phyloP scores from a whole-genome alignment of 2,888 invertebrate species.

The Tipula helvola region DNA sequence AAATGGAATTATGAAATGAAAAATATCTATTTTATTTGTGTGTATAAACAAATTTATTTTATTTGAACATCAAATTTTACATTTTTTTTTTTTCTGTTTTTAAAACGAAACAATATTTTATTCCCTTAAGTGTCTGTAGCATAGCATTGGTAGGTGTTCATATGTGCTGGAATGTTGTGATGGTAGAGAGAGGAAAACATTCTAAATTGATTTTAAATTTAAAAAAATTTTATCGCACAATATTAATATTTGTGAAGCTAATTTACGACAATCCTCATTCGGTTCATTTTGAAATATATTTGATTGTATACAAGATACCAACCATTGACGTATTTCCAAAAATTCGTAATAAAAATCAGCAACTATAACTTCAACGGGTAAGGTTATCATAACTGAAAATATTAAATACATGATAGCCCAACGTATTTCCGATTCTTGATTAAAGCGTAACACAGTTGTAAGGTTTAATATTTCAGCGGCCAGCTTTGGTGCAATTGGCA shows the following conservation, averaged over 20 bases:
- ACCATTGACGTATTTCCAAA: conserved; percentile 53
- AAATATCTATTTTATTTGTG: background rate
- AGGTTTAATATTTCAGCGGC: conserved; percentile 57
- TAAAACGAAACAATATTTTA: background rate
- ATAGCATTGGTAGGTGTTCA: background rate
- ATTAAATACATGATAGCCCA: conserved; percentile 52
- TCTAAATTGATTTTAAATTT: background rate
- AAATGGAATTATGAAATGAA: background rate
- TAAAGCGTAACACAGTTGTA: conserved; percentile 51
- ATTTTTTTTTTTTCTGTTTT: background rate
- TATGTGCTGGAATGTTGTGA: background rate
- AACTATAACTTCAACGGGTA: conserved; percentile 44
- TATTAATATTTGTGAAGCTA: conserved; percentile 47
- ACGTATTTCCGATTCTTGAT: conserved; percentile 52
- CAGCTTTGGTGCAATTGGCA: conserved; percentile 48
- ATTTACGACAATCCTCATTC: conserved; percentile 47
- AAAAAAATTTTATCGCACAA: conserved; percentile 24
- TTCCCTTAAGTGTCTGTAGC: background rate
- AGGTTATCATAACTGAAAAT: conserved; percentile 48
- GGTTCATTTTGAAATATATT: conserved; percentile 45
- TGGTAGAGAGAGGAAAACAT: background rate
- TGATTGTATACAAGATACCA: conserved; percentile 32
- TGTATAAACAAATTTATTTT: background rate
- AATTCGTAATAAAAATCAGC: conserved; percentile 48
- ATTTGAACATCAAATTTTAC: background rate